A percentile compares a stretch with the other conserved stretches of the same genome.
Evolutionary conservation across 2,888 invertebrate species (phyloP).

Genomic region (Thumatha senex): DNA sequence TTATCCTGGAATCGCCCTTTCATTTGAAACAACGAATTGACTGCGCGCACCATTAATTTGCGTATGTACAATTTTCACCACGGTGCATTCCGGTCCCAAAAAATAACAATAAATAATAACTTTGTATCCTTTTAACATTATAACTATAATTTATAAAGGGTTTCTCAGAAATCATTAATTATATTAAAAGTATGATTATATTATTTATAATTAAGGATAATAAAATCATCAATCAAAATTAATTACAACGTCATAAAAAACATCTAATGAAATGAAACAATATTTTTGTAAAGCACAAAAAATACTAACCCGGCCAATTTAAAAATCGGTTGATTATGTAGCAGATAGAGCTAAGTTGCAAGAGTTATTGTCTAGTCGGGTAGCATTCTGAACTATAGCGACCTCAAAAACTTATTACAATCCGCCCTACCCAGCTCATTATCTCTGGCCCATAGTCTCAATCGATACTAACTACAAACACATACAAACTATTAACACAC

Average conservation of each 20-base stretch:
- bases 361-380: conserved; percentile 41
- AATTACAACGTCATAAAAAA: conserved; percentile 38
- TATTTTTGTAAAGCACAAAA: conserved; percentile 25
- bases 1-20: no score
- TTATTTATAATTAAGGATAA: conserved; percentile 34
- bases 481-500: conserved; percentile 59
- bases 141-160: conserved; percentile 8
- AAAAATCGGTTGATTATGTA: conserved; percentile 22
- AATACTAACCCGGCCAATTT: conserved; percentile 30
- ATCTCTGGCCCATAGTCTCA: conserved; percentile 78
- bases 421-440: conserved; percentile 76
- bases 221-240: conserved; percentile 37
- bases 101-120: not conserved
- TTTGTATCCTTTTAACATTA: not conserved
- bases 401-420: conserved; percentile 78
- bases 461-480: conserved; percentile 77
- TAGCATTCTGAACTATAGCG: conserved; percentile 46
- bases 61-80: no score
- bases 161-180: conserved; percentile 21
- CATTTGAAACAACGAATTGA: no score
- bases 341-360: conserved; percentile 23
- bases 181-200: conserved; percentile 23
- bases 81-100: not conserved
- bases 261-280: conserved; percentile 33
- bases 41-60: no score